A percentile compares a stretch with the other conserved stretches of the same genome.
Evolutionary conservation across 2,797 vertebrate species (phyloP).

Genomic region (Crocodylus rhombifer): DNA sequence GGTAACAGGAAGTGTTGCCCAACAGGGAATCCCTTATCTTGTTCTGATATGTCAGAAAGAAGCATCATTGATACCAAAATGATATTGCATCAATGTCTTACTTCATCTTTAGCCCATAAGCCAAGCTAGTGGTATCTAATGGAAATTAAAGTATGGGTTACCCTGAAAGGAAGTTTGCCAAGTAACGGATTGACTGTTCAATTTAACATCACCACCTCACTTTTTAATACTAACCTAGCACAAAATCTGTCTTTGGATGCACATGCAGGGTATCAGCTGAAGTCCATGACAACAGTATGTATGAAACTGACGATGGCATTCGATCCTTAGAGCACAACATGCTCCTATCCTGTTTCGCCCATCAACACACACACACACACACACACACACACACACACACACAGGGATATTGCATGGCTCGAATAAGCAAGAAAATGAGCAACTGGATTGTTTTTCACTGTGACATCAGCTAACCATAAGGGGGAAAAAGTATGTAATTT

Average conservation of each 20-base stretch:
- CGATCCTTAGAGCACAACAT: neutral
- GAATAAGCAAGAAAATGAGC: slow-evolving; percentile 28
- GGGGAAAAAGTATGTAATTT: slow-evolving; percentile 50
- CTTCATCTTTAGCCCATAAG: neutral
- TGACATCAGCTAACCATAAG: slow-evolving; percentile 30
- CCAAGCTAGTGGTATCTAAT: neutral
- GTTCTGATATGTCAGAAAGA: neutral
- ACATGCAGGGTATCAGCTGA: neutral
- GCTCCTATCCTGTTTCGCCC: neutral
- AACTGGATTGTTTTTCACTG: slow-evolving; percentile 42
- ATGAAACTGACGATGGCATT: fast-evolving
- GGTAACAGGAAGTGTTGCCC: neutral
- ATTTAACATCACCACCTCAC: slow-evolving; percentile 1
- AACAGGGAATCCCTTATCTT: fast-evolving
- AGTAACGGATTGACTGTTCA: slow-evolving; percentile 34
- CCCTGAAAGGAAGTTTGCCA: slow-evolving; percentile 1
- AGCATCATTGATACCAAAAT: neutral
- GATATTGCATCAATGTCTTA: neutral
- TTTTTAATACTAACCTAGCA: slow-evolving; percentile 37
- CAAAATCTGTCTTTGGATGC: neutral
- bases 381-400: too few relatives aligned
- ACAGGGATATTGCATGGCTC: neutral
- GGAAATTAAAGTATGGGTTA: slow-evolving; percentile 59
- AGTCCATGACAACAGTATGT: neutral
- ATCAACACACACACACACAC: neutral